A percentile compares a stretch with the other conserved stretches of the same genome.
These are phyloP conservation scores for Formica aserva DNA, from an alignment of 2,888 invertebrate species.

Conservation along the genomic window DNA sequence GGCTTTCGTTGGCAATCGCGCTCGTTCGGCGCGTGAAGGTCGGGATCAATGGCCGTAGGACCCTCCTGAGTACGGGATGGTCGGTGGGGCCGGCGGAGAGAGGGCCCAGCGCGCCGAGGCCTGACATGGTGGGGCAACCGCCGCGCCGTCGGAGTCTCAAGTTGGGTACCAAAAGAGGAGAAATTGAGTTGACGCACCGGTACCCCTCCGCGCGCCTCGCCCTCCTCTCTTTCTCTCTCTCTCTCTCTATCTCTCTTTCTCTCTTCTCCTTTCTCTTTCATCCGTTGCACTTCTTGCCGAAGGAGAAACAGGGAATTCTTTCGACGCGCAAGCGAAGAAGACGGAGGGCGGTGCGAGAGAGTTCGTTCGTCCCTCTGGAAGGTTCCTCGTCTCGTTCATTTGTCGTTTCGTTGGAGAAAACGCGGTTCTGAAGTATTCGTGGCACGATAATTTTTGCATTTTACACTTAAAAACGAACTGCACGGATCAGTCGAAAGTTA, in stretches of 20 bases:
- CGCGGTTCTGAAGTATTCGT: constrained; percentile 29
- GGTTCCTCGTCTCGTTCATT: constrained; percentile 57
- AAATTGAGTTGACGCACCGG: constrained; percentile 78
- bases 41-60: constrained; percentile 86
- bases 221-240: neutral
- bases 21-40: constrained; percentile 86
- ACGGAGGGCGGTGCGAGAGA: constrained; percentile 48
- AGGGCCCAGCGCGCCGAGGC: constrained; percentile 71
- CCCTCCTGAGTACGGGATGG: constrained; percentile 75
- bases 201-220: constrained; percentile 57
- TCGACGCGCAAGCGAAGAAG: constrained; percentile 39
- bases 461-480: neutral
- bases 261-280: constrained; percentile 6
- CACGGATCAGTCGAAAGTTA: no score
- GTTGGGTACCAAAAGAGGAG: constrained; percentile 78
- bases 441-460: constrained; percentile 2
- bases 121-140: constrained; percentile 63
- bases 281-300: constrained; percentile 38
- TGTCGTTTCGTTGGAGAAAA: constrained; percentile 50
- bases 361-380: constrained; percentile 61
- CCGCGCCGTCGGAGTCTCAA: constrained; percentile 70
- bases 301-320: constrained; percentile 37
- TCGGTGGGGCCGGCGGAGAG: constrained; percentile 39
- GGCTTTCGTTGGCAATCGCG: constrained; percentile 83
- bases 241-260: neutral